Evolutionary conservation across 2,888 invertebrate genomes (phyloP), one percentile per base, ranked within the genome.

Genomic region (Pollenia angustigena): DNA sequence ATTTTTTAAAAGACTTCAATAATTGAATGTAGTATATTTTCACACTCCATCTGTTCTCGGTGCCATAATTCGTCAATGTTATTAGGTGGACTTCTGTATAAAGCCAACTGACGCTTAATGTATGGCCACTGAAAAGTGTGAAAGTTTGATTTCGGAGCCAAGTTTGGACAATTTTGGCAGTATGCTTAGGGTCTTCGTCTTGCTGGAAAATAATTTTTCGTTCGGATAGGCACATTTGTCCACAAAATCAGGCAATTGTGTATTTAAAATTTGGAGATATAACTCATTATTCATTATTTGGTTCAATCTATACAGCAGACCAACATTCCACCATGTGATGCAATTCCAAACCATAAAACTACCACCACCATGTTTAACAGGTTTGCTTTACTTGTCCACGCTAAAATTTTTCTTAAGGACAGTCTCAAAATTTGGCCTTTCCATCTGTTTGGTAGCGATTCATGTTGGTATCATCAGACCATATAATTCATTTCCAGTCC

Each of bases 71-170:
- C 32, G 2, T 32, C 32, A 0, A 32, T 32, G 32, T 32, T 32
- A 4, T 2, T 32, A 32, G 32, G 32, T 32, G 1, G 32, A 32
- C 32, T 32, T 60, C 6, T n/a, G 42, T 40, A 42, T 9, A 42
- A 14, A 40, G 40, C 60, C 60, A 60, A n/a, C 42, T 60, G 60
- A 60, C 60, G 60, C 40, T 60, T 60, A n/a, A n/a, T 14, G 42
- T 14, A n/a, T 40, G 40, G 40, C 60, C 60, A 60, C n/a, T 60
- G 12, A 40, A 42, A 40, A 14, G n/a, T 40, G 1, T 60, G 32
- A 60, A 42, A 32, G 7, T 42, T 60, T 60, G 60, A 40, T n/a
- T 60, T 40, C 9, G 8, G 11, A 60, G 14, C 60, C 60, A 60
- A 6, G 14, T 40, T 40, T 42, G n/a, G 9, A 60, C 42, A 40